Evolutionary conservation across 2,888 invertebrate species (phyloP).

Genomic region (Acholoe squamosa): DNA sequence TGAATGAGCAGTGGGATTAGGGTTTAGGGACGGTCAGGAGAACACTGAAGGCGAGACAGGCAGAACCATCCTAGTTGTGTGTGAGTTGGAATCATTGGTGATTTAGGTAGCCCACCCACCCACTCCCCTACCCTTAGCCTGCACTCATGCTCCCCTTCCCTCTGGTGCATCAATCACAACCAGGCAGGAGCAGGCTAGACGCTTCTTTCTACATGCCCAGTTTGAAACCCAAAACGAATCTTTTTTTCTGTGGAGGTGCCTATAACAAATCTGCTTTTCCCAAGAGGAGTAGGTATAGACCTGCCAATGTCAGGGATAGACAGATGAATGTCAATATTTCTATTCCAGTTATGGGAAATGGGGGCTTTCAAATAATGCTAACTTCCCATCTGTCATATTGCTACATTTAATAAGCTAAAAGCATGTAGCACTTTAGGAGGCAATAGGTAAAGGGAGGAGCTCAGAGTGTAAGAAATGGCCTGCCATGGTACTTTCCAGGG

Average conservation of each 20-base stretch:
- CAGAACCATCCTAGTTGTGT: background rate
- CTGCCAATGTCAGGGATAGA: too few relatives aligned
- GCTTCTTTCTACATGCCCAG: background rate
- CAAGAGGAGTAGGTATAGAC: too few relatives aligned
- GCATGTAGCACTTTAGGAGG: background rate
- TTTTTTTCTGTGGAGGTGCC: background rate
- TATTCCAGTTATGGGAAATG: too few relatives aligned
- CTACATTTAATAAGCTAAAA: background rate
- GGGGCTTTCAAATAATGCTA: background rate
- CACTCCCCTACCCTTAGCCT: background rate
- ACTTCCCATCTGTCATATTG: background rate
- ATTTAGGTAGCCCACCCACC: slow-evolving; percentile 2
- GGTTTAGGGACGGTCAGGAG: background rate
- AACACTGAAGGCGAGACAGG: background rate
- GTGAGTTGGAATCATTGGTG: slow-evolving; percentile 18
- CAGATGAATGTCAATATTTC: too few relatives aligned
- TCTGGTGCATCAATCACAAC: background rate
- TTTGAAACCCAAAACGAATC: background rate
- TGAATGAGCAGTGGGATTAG: background rate
- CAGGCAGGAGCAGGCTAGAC: background rate
- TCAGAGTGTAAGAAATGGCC: background rate
- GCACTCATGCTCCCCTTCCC: background rate
- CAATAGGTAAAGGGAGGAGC: slow-evolving; percentile 6
- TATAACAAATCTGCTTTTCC: too few relatives aligned
- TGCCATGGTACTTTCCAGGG: background rate